Evolutionary conservation across 2,888 invertebrate genomes (phyloP), one percentile per base, ranked within the genome.

Genomic region (Lasioglossum zephyrum): DNA sequence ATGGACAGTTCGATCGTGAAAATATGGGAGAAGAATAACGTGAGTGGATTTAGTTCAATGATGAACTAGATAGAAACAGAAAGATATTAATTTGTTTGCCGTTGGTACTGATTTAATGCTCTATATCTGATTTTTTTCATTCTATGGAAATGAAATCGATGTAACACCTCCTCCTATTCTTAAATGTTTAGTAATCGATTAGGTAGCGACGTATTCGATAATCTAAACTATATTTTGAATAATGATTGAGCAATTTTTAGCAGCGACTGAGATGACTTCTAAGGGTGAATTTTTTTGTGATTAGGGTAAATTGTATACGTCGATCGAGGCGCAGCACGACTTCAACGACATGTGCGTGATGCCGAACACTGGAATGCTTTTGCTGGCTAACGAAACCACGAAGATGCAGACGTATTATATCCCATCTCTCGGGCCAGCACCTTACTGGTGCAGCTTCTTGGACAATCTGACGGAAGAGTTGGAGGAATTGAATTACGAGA

Each of bases 401-500:
- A 99, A 99, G 96, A 98, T 99, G 96, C 97, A 98, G 93, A 97
- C 99, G 0, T 99, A 98, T 95, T 99, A 99, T 93, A 97, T 99
- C 88, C 99, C 99, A 76, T 97, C 97, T 91, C 96, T 97, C 95
- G 97, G 97, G 92, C 98, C 99, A 36, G 99, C 99, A 2, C 99
- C 99, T 0, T 97, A 97, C 92, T 99, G 99, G 99, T 99, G 99
- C 94, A 97, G 98, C 76, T 99, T 99, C 96, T 96, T 99, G 82
- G 99, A 99, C 94, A 98, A 98, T 93, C 96, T 99, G 22, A 99
- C 99, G 0, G 99, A 99, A 95, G 99, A 99, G 96, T 96, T 99
- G 91, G 99, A 99, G 95, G 98, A 98, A 93, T 93, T 95, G 31
- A 96, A 96, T 88, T 96, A 97, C 88, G 97, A 98, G 93, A 97